Evolutionary conservation across 1,140 invertebrate species (phyloP), one percentile per base, ranked within the genome.

Genomic region (Diorhabda elongata): DNA sequence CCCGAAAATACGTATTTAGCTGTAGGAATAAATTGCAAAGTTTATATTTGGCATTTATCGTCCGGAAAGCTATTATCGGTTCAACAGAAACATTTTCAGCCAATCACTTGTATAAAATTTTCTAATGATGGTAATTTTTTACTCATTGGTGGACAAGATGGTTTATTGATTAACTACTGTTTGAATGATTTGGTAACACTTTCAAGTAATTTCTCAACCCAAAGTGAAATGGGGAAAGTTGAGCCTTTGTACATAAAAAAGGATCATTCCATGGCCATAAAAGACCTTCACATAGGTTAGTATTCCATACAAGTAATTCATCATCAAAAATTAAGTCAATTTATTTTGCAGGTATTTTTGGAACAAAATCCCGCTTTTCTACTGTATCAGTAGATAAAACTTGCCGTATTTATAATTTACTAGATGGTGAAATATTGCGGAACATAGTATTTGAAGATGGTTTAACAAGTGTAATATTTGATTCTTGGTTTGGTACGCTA

Each of bases 1-100:
- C 87, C 88, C 0, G 87, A 91, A 77, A 89, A 89, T 3, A 80
- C 81, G 1, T 96, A 88, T 75, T 87, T 92, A 52, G 85, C 90
- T 3, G 91, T 90, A 6, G 92, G 88, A 0, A 90, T 96, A 3
- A 87, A 87, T 59, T 91, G 94, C 73, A 93, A 92, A 76, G 83
- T 97, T 26, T 91, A 92, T 73, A 77, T 97, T 7, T 97, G 94
- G 93, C 91, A 95, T 82, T 79, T 89, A 5, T 85, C 86, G 57
- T 90, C 89, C 3, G 95, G 95, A 2, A 87, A 84, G 66, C 81
- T 97, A 67, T 74, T 96, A 4, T 85, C 84, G 3, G 89, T 90
- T 3, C 79, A 94, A 7, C 84, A 84, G 4, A 84, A 87, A 60
- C 93, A 97, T 81, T 96, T 92, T 81, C 92, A 95, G 80, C 84